phyloP scores from a whole-genome alignment of 1,140 invertebrate species.

The Eumaeus atala region DNA sequence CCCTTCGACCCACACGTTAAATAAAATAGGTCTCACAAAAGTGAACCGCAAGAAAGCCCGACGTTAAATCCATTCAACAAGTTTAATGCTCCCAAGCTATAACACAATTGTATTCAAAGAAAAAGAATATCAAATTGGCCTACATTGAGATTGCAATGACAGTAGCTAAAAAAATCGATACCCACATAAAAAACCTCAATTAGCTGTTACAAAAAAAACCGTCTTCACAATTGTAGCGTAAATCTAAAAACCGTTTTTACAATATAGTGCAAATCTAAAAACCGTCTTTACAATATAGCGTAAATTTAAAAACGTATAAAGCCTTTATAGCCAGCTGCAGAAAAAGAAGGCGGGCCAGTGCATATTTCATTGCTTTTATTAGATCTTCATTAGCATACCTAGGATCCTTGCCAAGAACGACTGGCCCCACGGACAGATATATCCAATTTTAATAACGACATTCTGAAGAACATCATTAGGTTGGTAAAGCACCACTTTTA shows the following conservation, averaged over 20 bases:
- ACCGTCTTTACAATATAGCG: not conserved
- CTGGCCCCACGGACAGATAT: not conserved
- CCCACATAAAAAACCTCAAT: not conserved
- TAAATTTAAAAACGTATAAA: not conserved
- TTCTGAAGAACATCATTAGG: too few relatives aligned
- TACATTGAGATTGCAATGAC: not conserved
- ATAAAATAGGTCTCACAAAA: too few relatives aligned
- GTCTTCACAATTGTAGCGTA: not conserved
- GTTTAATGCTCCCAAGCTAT: too few relatives aligned
- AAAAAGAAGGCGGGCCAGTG: conserved; percentile 1
- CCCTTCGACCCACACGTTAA: too few relatives aligned
- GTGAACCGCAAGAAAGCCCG: too few relatives aligned
- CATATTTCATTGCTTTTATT: conserved; percentile 2
- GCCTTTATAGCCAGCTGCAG: not conserved
- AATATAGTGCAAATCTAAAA: not conserved
- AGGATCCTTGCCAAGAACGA: conserved; percentile 1
- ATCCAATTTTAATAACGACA: conserved; percentile 6
- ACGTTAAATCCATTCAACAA: too few relatives aligned
- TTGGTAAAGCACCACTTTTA: too few relatives aligned
- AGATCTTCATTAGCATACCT: conserved; percentile 8
- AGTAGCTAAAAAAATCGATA: not conserved
- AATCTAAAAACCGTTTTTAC: not conserved
- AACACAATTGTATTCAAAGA: not conserved
- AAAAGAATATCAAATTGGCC: not conserved
- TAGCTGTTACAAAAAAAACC: not conserved